Conservation (phyloP, 1,140 invertebrate species). For the Elymnias hypermnestra region DNA sequence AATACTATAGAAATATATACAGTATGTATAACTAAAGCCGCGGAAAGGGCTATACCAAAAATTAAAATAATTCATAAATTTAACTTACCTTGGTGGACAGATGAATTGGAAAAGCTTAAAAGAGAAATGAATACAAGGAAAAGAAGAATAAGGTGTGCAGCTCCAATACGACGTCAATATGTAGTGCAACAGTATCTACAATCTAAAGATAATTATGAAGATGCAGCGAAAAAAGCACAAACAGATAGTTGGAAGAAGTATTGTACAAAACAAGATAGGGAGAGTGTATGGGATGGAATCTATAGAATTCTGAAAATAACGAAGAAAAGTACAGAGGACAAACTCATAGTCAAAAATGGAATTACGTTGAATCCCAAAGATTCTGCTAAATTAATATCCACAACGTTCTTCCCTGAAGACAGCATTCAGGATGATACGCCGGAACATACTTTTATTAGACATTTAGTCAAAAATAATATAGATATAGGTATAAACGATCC, state of each 20-base stretch:
- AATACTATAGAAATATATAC: too few species aligned
- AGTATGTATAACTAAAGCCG: neutral
- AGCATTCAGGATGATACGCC: too few species aligned
- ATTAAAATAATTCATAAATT: too few species aligned
- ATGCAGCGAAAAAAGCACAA: conserved; percentile 3
- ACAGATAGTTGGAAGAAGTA: conserved; percentile 24
- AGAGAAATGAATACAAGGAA: conserved; percentile 1
- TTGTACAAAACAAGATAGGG: conserved; percentile 22
- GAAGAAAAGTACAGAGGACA: conserved; percentile 16
- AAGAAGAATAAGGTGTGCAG: conserved; percentile 1
- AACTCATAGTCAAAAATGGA: too few species aligned
- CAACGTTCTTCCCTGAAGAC: too few species aligned
- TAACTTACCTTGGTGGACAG: neutral
- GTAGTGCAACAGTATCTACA: conserved; percentile 13
- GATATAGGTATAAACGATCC: too few species aligned
- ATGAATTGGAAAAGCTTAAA: neutral
- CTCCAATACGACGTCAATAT: neutral
- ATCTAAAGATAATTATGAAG: conserved; percentile 1
- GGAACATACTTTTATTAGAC: too few species aligned
- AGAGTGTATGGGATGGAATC: conserved; percentile 17
- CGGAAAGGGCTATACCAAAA: neutral
- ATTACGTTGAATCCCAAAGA: too few species aligned
- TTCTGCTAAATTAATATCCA: too few species aligned
- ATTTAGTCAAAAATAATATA: too few species aligned
- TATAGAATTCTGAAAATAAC: conserved; percentile 10